Base-by-base conservation (phyloP, 1,140 invertebrate genomes). In the Drosophila baimaii region DNA sequence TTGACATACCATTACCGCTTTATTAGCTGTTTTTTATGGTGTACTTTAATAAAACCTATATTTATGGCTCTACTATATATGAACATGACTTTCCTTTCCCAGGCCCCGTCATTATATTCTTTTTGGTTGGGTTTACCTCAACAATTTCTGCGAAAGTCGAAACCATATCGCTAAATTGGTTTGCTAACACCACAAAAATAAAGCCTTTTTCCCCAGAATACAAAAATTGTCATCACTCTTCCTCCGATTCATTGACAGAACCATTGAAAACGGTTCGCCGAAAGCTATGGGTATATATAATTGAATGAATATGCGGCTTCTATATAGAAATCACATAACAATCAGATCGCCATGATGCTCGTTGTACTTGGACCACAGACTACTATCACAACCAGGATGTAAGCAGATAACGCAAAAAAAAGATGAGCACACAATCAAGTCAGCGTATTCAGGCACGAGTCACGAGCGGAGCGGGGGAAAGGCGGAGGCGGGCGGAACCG, bases 151-250 rank as follows among this genome's bases (percentile, higher is more conserved):
- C 71, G 73, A 76, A 76, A 17, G 19, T 5, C 29, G 13, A 55
- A 58, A 59, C 58, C 62, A 66, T 66, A 76, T 76, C 71, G n/a
- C 25, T 10, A 29, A 76, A 71, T 75, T 75, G 52, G 23, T 31
- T 59, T 31, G 64, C 65, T 47, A 71, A 71, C 25, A 29, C 65
- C 19, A 31, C 46, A 13, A 66, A 46, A 76, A 76, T 71, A 66
- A 59, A 66, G 54, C 44, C 37, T 23, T 54, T 75, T 76, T 76
- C 54, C 12, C 15, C 5, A 57, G 73, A 76, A 76, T 66, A 76
- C 54, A 29, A 19, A 68, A 76, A 76, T 66, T 66, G 72, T 76
- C 73, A 76, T 35, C 25, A 9, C n/a, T 19, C 27, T 29, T 5
- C 9, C 7, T n/a, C n/a, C 58, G 33, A 21, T 23, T 39, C 51